phyloP scores from a whole-genome alignment of 2,113 vertebrate species.

The Thunnus maccoyii region DNA sequence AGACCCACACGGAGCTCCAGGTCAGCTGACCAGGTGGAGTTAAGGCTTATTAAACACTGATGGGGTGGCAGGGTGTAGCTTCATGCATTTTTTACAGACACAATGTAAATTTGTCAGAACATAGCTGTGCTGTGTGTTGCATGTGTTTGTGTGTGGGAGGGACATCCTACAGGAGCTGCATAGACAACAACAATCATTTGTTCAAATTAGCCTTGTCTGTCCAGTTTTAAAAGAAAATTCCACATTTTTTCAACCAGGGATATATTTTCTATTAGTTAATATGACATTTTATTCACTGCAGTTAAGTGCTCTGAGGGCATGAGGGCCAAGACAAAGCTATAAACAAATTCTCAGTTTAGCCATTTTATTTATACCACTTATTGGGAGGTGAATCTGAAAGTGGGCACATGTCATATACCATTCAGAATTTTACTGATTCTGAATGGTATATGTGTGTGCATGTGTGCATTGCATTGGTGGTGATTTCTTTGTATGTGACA shows the following conservation, averaged over 20 bases:
- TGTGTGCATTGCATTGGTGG: too few relatives aligned
- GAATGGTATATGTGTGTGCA: too few relatives aligned
- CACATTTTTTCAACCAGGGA: not conserved
- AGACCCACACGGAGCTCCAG: slow-evolving; percentile 36
- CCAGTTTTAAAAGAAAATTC: not conserved
- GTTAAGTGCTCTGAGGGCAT: not conserved
- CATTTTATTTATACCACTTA: too few relatives aligned
- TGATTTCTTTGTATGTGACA: too few relatives aligned
- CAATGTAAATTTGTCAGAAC: slow-evolving; percentile 13
- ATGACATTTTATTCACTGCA: not conserved
- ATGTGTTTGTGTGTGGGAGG: slow-evolving; percentile 1
- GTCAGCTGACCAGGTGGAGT: slow-evolving; percentile 36
- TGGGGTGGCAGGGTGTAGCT: not conserved
- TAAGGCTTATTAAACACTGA: slow-evolving; percentile 30
- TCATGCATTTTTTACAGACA: slow-evolving; percentile 17
- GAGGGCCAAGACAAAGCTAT: not conserved
- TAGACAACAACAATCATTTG: not conserved
- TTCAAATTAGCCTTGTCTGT: not conserved
- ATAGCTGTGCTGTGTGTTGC: not conserved
- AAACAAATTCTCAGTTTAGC: not conserved
- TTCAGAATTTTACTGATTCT: too few relatives aligned
- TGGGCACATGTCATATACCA: too few relatives aligned
- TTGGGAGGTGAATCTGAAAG: too few relatives aligned
- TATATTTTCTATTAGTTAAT: not conserved
- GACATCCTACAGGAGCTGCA: not conserved